A percentile compares a stretch with the other conserved stretches of the same genome.
These are phyloP conservation scores for Panopea generosa DNA, from an alignment of 2,888 invertebrate species.

Conservation along the genomic window DNA sequence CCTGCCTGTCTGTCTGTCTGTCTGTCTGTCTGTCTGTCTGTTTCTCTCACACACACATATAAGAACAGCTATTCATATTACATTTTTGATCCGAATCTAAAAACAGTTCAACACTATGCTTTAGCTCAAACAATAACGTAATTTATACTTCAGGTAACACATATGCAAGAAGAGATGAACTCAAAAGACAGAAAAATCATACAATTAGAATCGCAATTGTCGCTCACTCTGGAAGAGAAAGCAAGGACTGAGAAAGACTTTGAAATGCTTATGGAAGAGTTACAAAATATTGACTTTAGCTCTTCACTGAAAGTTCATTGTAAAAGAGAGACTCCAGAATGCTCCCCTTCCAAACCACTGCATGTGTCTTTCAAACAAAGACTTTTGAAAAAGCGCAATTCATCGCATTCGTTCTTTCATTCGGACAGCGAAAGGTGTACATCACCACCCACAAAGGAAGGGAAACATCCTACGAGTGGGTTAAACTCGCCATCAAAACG, in stretches of 20 bases:
- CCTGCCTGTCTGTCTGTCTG: no score
- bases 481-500: no score
- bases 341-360: conserved; percentile 13
- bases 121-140: no score
- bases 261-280: conserved; percentile 55
- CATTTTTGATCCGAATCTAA: no score
- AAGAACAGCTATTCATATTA: no score
- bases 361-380: conserved; percentile 26
- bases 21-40: no score
- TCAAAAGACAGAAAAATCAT: conserved; percentile 27
- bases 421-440: conserved; percentile 9
- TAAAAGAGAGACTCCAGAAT: conserved; percentile 2
- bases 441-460: neutral
- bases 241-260: conserved; percentile 45
- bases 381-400: conserved; percentile 39
- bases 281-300: conserved; percentile 50
- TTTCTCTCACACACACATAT: no score
- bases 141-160: conserved; percentile 6
- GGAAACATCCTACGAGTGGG: no score
- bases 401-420: conserved; percentile 43
- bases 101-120: no score
- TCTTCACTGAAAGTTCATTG: conserved; percentile 26
- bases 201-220: conserved; percentile 66
- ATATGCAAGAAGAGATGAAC: conserved; percentile 12
- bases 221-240: conserved; percentile 59